phyloP scores from a whole-genome alignment of 2,113 vertebrate species.

The Platysteira castanea region DNA sequence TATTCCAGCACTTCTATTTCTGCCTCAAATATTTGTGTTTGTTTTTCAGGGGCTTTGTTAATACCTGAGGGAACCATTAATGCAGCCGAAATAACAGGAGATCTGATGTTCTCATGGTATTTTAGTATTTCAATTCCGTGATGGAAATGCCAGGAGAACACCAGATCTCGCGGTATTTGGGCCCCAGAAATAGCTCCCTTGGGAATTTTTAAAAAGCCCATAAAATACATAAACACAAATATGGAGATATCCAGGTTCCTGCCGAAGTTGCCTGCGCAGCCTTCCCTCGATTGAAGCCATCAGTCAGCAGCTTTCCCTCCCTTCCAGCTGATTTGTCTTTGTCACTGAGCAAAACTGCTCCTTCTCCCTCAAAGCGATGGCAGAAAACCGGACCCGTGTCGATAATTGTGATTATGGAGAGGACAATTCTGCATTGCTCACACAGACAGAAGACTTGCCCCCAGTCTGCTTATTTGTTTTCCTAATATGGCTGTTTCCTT shows the following conservation, averaged over 20 bases:
- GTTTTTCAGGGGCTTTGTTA: constrained; percentile 58
- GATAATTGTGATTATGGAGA: neutral
- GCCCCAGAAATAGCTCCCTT: constrained; percentile 31
- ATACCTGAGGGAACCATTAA: constrained; percentile 63
- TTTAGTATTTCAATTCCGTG: constrained; percentile 29
- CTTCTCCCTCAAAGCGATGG: neutral
- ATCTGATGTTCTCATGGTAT: constrained; percentile 58
- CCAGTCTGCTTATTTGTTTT: neutral
- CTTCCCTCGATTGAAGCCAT: neutral
- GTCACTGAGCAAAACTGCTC: neutral
- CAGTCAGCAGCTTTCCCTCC: constrained; percentile 28
- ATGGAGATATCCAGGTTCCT: constrained; percentile 40
- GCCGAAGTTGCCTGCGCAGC: constrained; percentile 24
- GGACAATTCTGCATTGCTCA: neutral
- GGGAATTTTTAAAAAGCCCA: constrained; percentile 48
- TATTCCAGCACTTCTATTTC: neutral
- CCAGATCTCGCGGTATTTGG: constrained; percentile 47
- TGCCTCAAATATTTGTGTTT: constrained; percentile 57
- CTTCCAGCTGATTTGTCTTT: constrained; percentile 47
- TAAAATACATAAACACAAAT: constrained; percentile 63
- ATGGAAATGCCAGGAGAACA: constrained; percentile 35
- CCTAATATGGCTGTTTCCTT: constrained; percentile 9
- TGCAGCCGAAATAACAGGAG: constrained; percentile 53
- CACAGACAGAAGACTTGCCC: neutral
- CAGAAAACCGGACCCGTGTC: neutral